A percentile compares a stretch with the other conserved stretches of the same genome.
Conservation (phyloP, 2,888 invertebrate genomes). For the Cryptus viduatorius region DNA sequence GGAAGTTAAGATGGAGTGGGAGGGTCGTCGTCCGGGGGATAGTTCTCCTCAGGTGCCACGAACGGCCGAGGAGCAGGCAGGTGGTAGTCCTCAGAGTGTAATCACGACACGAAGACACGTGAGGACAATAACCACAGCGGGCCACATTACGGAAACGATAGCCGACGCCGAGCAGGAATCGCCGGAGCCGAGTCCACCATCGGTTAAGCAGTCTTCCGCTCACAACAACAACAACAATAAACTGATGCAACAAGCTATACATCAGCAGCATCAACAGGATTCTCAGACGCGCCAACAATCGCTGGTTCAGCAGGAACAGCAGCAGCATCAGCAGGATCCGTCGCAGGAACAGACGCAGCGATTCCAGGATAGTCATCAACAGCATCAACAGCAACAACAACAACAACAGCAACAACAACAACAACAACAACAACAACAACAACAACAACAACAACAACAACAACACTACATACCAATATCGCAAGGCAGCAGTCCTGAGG, state of each 20-base stretch:
- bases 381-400: constrained; percentile 64
- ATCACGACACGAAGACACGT: constrained; percentile 87
- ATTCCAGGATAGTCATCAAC: constrained; percentile 67
- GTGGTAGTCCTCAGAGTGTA: constrained; percentile 83
- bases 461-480: constrained; percentile 77
- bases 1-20: constrained; percentile 82
- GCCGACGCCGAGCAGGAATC: constrained; percentile 79
- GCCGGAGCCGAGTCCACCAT: constrained; percentile 73
- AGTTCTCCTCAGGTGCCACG: constrained; percentile 73
- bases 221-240: constrained; percentile 64
- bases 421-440: constrained; percentile 63
- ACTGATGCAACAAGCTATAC: constrained; percentile 75
- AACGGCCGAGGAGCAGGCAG: constrained; percentile 75
- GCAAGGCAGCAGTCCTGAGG: constrained; percentile 76
- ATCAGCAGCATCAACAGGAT: constrained; percentile 81
- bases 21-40: constrained; percentile 76
- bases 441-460: too few relatives aligned
- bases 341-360: constrained; percentile 58
- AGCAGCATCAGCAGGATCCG: constrained; percentile 79
- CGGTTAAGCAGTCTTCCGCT: constrained; percentile 47
- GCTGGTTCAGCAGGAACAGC: constrained; percentile 78
- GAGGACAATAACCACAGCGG: constrained; percentile 88
- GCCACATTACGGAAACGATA: constrained; percentile 86
- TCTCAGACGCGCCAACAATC: constrained; percentile 83
- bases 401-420: constrained; percentile 74